A percentile compares a stretch with the other conserved stretches of the same genome.
These are phyloP conservation scores for Dicyrtomina minuta DNA, from an alignment of 2,888 invertebrate genomes.

Conservation along the genomic window DNA sequence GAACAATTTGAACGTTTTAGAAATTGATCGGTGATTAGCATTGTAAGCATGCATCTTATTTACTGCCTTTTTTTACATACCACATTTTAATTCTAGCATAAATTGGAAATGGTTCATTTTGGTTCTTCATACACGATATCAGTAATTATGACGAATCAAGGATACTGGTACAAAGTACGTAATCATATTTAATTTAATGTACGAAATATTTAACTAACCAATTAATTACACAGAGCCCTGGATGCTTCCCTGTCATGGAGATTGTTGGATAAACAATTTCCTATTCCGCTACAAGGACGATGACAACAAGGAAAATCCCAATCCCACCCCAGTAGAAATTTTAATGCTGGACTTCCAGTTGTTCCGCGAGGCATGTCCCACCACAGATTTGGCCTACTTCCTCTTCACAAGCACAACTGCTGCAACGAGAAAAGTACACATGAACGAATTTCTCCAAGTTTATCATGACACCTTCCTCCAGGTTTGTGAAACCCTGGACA, in stretches of 20 bases:
- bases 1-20: too few species aligned
- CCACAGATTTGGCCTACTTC: conserved; percentile 34
- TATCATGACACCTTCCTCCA: conserved; percentile 52
- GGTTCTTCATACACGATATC: too few species aligned
- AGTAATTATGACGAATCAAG: too few species aligned
- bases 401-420: conserved; percentile 21
- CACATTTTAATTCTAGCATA: too few species aligned
- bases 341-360: conserved; percentile 33
- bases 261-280: conserved; percentile 35
- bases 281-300: conserved; percentile 28
- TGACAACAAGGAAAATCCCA: not conserved
- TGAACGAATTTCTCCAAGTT: conserved; percentile 49
- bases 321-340: not conserved
- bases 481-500: conserved; percentile 18
- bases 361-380: conserved; percentile 29
- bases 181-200: too few species aligned
- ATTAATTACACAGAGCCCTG: conserved; percentile 24
- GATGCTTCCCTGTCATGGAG: conserved; percentile 30
- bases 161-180: too few species aligned
- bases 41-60: too few species aligned
- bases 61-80: too few species aligned
- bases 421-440: conserved; percentile 42
- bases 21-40: too few species aligned
- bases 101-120: too few species aligned
- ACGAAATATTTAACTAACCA: not conserved